Conservation (phyloP, 1,140 invertebrate species). For the Zaprionus ghesquierei region DNA sequence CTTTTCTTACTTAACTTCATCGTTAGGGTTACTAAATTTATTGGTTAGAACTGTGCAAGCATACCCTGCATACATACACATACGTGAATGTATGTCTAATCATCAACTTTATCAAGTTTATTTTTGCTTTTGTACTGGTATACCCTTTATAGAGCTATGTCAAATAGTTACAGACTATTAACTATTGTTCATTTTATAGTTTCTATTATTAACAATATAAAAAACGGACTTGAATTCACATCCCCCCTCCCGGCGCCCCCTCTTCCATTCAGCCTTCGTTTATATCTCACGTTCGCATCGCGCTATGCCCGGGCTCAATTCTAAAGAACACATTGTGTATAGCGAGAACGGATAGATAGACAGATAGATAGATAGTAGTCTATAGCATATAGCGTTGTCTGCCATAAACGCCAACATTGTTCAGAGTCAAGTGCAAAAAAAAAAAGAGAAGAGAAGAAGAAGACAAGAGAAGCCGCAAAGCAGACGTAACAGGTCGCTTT, state of each 20-base stretch:
- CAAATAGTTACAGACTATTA: neutral
- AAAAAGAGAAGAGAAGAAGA: neutral
- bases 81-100: too few relatives aligned
- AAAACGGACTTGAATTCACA: neutral
- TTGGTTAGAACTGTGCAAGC: too few relatives aligned
- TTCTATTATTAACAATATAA: neutral
- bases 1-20: too few relatives aligned
- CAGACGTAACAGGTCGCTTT: neutral
- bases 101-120: too few relatives aligned
- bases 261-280: neutral
- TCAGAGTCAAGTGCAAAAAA: conserved; percentile 36
- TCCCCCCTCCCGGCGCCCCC: neutral
- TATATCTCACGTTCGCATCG: conserved; percentile 8
- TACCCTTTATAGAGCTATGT: neutral
- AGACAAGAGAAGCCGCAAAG: neutral
- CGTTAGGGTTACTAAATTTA: too few relatives aligned
- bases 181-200: neutral
- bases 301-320: neutral
- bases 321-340: conserved; percentile 20
- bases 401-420: conserved; percentile 21
- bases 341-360: neutral
- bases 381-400: neutral
- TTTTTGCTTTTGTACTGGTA: neutral
- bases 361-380: neutral
- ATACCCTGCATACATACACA: too few relatives aligned